Evolutionary conservation across 2,888 invertebrate genomes (phyloP).

Genomic region (Nowickia ferox): DNA sequence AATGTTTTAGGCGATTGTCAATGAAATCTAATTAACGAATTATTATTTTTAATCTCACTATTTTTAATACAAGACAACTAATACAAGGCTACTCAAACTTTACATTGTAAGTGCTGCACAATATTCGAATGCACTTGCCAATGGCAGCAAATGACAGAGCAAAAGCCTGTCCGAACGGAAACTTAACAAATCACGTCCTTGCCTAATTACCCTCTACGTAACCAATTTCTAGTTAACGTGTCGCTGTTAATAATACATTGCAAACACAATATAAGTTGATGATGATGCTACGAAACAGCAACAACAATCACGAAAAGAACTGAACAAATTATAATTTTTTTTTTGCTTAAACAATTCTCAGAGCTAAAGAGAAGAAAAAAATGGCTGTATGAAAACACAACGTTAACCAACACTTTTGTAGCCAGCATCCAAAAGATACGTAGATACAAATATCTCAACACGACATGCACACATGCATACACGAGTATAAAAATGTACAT

Average conservation of each 20-base stretch:
- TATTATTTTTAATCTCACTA: slow-evolving; percentile 7
- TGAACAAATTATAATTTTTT: slow-evolving; percentile 40
- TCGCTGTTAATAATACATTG: slow-evolving; percentile 71
- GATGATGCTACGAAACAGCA: slow-evolving; percentile 37
- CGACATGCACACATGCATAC: not conserved
- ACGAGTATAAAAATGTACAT: no score
- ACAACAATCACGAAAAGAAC: slow-evolving; percentile 40
- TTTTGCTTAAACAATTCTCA: slow-evolving; percentile 39
- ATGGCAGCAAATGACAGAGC: not conserved
- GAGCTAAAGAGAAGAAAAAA: slow-evolving; percentile 27
- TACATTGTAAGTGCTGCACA: slow-evolving; percentile 32
- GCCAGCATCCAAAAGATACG: slow-evolving; percentile 63
- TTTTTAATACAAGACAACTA: slow-evolving; percentile 2
- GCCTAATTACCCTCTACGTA: slow-evolving; percentile 70
- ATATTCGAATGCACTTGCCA: not conserved
- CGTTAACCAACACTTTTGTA: slow-evolving; percentile 65
- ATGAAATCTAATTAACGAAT: slow-evolving; percentile 17
- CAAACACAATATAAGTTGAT: slow-evolving; percentile 68
- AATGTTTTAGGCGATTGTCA: not conserved
- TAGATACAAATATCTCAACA: not conserved
- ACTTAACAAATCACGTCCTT: slow-evolving; percentile 71
- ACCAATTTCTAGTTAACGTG: slow-evolving; percentile 69
- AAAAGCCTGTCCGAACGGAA: slow-evolving; percentile 57
- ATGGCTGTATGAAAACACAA: slow-evolving; percentile 2
- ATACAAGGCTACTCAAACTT: not conserved